Base-by-base conservation (phyloP, 2,888 invertebrate species). In the Poecilus cupreus region DNA sequence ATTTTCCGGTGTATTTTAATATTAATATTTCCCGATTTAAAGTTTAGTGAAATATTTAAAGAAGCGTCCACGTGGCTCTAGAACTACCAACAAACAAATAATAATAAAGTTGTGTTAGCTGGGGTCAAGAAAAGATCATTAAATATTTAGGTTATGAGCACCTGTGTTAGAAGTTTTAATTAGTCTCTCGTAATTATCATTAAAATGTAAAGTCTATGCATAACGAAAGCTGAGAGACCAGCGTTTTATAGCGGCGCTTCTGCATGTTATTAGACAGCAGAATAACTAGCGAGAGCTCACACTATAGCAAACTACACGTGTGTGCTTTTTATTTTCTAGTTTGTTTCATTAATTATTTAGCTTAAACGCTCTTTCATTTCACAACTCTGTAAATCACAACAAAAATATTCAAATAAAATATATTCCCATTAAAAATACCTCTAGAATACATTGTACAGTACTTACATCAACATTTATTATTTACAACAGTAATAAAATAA, bases 171-270 rank as follows among this genome's bases (percentile, higher is more conserved):
- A 80, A 80, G 80, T 80, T 80, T 80, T 80, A 80, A 80, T 80
- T 80, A 80, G 80, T 39, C 72, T 72, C 54, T 39, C 11, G 54
- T 72, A 80, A 80, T 80, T 80, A 80, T 54, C 72, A 80, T 80
- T 80, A 80, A 80, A 80, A 80, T 80, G 80, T 80, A 80, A 57
- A 80, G 80, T 72, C 80, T 72, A 80, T 80, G 80, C 80, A 80
- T 80, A 80, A 57, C 72, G 72, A 80, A 80, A 51, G 43, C 43
- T 54, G 51, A 43, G 70, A 70, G 43, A 70, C 43, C 49, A 49
- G 46, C 74, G 49, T 74, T 75, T 75, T 75, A 75, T 75, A 51
- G 18, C 0, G 74, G 32, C 32, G 18, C 43, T 22, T 72, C 72
- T 46, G 72, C 72, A 72, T 43, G 46, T 46, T 72, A 72, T 72